These are phyloP conservation scores for Ochropacha duplaris DNA, from an alignment of 2,888 invertebrate genomes.

Conservation along the genomic window DNA sequence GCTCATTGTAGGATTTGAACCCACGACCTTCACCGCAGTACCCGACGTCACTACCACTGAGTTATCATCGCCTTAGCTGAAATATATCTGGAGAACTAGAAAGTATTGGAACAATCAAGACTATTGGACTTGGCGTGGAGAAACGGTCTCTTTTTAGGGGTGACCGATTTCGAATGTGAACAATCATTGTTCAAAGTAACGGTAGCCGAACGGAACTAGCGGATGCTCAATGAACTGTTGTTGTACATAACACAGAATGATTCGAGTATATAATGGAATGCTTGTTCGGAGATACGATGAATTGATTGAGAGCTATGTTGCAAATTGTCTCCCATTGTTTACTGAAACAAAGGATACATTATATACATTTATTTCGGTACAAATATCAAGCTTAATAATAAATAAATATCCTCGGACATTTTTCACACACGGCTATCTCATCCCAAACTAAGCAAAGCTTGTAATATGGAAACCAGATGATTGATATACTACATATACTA, in stretches of 20 bases:
- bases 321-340: background rate
- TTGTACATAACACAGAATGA: slow-evolving; percentile 12
- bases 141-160: slow-evolving; percentile 43
- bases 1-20: too few species aligned
- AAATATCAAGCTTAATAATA: too few species aligned
- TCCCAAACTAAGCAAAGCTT: too few species aligned
- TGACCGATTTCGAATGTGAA: slow-evolving; percentile 49
- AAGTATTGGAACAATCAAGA: slow-evolving; percentile 34
- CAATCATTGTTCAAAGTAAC: slow-evolving; percentile 37
- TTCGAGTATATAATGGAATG: background rate
- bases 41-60: too few species aligned
- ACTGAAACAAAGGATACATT: background rate
- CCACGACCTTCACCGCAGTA: too few species aligned
- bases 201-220: slow-evolving; percentile 39
- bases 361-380: too few species aligned
- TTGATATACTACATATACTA: too few species aligned
- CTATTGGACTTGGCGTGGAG: slow-evolving; percentile 38
- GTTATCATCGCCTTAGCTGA: too few species aligned
- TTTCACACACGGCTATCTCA: too few species aligned
- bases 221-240: slow-evolving; percentile 37
- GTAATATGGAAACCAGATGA: too few species aligned
- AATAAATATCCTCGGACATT: too few species aligned
- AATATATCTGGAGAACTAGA: slow-evolving; percentile 39
- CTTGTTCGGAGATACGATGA: background rate
- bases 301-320: background rate